These are phyloP conservation scores for Drosophila asahinai DNA, from an alignment of 1,140 invertebrate species.

Conservation along the genomic window DNA sequence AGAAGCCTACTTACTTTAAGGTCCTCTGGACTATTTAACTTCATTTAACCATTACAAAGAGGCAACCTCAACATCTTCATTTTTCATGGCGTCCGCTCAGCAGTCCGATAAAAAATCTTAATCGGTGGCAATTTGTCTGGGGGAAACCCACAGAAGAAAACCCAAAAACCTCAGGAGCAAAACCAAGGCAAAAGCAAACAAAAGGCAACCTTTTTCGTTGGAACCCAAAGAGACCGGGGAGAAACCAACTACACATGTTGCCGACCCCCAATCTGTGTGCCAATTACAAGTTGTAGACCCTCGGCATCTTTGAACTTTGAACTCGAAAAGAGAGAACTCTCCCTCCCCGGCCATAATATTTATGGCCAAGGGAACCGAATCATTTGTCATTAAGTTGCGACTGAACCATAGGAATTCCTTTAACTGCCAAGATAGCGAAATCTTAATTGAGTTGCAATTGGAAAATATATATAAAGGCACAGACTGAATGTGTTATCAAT, in stretches of 20 bases:
- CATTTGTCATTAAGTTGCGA: conserved; percentile 44
- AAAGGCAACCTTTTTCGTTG: conserved; percentile 69
- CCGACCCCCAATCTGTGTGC: conserved; percentile 31
- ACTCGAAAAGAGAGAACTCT: conserved; percentile 27
- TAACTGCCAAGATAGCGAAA: conserved; percentile 58
- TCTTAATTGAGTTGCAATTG: conserved; percentile 82
- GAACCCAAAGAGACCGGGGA: conserved; percentile 22
- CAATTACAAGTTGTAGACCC: conserved; percentile 57
- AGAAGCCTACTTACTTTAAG: neutral
- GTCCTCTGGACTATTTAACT: conserved; percentile 24
- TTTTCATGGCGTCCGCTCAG: conserved; percentile 42
- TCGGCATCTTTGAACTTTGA: conserved; percentile 49
- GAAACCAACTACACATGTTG: conserved; percentile 41
- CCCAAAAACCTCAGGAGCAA: conserved; percentile 44
- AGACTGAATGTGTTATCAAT: conserved; percentile 55
- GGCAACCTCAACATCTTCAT: conserved; percentile 48
- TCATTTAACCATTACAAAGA: conserved; percentile 25
- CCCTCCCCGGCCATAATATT: conserved; percentile 8
- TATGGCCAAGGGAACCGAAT: conserved; percentile 27
- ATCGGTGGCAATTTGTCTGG: conserved; percentile 74
- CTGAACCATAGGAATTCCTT: conserved; percentile 51
- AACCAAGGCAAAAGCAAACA: conserved; percentile 32
- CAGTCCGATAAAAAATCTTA: conserved; percentile 73
- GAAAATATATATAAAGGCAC: conserved; percentile 33
- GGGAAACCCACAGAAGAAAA: conserved; percentile 30